These are phyloP conservation scores for Sula dactylatra DNA, from an alignment of 2,113 vertebrate species.

Conservation along the genomic window DNA sequence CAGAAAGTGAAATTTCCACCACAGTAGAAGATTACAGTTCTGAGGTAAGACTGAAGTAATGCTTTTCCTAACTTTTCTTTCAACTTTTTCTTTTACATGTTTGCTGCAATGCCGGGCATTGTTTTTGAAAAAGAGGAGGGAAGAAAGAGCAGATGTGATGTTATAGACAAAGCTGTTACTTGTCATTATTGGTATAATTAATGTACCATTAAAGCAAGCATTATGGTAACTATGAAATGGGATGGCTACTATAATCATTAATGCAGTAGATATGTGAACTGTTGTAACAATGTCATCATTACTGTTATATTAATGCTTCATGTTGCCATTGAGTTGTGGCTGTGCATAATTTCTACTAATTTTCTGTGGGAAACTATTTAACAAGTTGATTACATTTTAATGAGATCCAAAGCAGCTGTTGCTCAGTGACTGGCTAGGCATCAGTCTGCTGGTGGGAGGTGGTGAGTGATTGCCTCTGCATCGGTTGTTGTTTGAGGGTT, in stretches of 20 bases:
- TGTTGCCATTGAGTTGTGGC: background rate
- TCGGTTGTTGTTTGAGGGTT: background rate
- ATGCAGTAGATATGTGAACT: background rate
- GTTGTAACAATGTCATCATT: background rate
- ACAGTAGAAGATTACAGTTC: constrained; percentile 94
- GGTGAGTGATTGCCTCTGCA: background rate
- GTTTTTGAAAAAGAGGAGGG: background rate
- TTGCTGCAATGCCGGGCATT: background rate
- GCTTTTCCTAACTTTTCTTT: background rate
- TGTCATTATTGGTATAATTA: background rate
- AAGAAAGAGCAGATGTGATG: background rate
- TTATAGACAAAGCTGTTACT: background rate
- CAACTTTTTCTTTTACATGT: background rate
- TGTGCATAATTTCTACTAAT: background rate
- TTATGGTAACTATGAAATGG: background rate
- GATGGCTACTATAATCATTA: background rate
- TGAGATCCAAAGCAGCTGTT: background rate
- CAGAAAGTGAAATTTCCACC: constrained; percentile 90
- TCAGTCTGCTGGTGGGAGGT: background rate
- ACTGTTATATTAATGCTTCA: background rate
- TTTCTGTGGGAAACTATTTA: constrained; percentile 3
- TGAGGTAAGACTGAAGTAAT: constrained; percentile 82
- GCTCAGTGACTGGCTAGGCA: background rate
- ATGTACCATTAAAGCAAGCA: background rate
- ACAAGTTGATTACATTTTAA: background rate